Evolutionary conservation across 2,113 vertebrate species (phyloP).

Genomic region (Copsychus sechellarum): DNA sequence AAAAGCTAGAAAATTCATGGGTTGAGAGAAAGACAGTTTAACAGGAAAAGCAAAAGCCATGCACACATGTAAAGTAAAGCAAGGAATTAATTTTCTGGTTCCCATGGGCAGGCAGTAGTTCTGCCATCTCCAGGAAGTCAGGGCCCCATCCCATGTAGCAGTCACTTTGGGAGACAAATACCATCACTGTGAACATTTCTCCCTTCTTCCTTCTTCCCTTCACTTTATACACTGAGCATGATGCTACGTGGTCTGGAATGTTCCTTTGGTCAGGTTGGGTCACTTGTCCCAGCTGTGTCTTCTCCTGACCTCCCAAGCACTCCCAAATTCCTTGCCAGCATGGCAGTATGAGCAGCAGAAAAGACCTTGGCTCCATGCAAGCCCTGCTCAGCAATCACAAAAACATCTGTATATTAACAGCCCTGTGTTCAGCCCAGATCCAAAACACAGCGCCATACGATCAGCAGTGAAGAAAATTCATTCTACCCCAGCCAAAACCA

Average conservation of each 20-base stretch:
- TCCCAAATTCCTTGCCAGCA: accelerated
- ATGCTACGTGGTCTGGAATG: not conserved
- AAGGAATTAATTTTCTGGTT: not conserved
- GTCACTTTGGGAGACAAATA: not conserved
- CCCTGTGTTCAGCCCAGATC: not conserved
- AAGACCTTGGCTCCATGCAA: not conserved
- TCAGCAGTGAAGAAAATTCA: not conserved
- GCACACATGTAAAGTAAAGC: not conserved
- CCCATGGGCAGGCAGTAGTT: not conserved
- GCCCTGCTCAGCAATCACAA: not conserved
- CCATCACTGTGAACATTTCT: not conserved
- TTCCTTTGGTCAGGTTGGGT: not conserved
- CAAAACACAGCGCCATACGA: not conserved
- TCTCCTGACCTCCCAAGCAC: accelerated
- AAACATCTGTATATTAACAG: not conserved
- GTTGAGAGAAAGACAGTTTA: not conserved
- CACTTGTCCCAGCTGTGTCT: not conserved
- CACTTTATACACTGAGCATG: not conserved
- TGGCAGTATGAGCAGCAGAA: accelerated
- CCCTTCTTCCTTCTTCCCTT: not conserved
- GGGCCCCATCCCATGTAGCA: too few species aligned
- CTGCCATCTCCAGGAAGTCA: not conserved
- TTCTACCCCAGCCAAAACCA: not conserved
- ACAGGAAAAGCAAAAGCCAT: not conserved
- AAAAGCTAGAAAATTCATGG: not conserved